Evolutionary conservation across 1,140 invertebrate genomes (phyloP), one percentile per base, ranked within the genome.

Genomic region (Drosophila auraria): DNA sequence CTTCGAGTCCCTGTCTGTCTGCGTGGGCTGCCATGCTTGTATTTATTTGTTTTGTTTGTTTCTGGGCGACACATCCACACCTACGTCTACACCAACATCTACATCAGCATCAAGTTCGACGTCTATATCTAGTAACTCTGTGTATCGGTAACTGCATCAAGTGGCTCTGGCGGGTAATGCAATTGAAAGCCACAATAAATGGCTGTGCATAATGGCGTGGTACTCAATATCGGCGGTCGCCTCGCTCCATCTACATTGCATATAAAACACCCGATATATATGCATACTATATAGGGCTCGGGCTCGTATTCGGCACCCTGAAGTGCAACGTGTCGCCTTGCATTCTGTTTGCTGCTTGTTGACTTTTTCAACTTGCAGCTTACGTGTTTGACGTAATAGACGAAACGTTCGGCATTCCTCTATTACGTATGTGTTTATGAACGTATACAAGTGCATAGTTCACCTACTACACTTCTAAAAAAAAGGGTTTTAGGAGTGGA

Each of bases 141-240:
- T 49, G 50, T 68, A 63, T 68, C 45, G 54, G 61, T 66, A 50
- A 42, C 61, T 40, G 47, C 72, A 65, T 40, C 74, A 66, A 76
- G 70, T 80, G 58, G 15, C 54, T 14, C 59, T 54, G 15, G n/a
- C 14, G 57, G 70, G 63, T 82, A 82, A 78, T 82, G 80, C 80
- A 70, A 74, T 74, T 66, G 80, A 75, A 83, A 77, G 77, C 68
- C 82, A 71, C 82, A 84, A 78, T 73, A 84, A 86, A 82, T 83
- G 83, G 79, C 64, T 64, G 59, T 81, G 82, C 74, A 86, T 86
- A 86, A 86, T 86, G 82, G 78, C 78, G 57, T 72, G 73, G 33
- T 78, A 78, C 78, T 80, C 71, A 79, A 76, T 79, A 78, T 56
- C 68, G 68, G 50, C 50, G 59, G 56, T 78, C 56, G 50, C 45